Evolutionary conservation across 2,888 invertebrate genomes (phyloP).

Genomic region (Alviniconcha strummeri): DNA sequence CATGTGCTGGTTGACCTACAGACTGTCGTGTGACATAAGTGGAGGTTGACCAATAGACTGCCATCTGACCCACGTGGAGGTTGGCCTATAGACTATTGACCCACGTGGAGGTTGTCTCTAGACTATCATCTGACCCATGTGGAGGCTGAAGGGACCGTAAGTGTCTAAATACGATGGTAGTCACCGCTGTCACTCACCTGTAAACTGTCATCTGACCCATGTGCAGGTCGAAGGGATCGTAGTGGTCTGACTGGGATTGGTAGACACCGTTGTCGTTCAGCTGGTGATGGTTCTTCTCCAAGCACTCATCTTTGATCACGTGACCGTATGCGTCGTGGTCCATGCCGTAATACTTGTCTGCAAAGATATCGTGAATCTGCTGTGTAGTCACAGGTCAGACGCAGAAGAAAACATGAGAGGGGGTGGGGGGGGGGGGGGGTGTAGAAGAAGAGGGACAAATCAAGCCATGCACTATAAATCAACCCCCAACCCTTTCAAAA

Average conservation of each 20-base stretch:
- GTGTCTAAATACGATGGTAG: slow-evolving; percentile 61
- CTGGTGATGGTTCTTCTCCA: slow-evolving; percentile 61
- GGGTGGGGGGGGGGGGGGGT: background rate
- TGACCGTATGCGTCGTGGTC: slow-evolving; percentile 75
- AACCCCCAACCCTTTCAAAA: no score
- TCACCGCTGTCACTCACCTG: slow-evolving; percentile 63
- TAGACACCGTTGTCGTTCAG: slow-evolving; percentile 56
- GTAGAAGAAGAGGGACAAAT: background rate
- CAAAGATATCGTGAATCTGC: no score
- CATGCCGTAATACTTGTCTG: slow-evolving; percentile 74
- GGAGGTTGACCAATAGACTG: no score
- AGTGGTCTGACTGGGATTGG: slow-evolving; percentile 61
- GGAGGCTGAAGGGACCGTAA: slow-evolving; percentile 74
- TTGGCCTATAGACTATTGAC: background rate
- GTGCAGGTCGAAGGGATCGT: slow-evolving; percentile 75
- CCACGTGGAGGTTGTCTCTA: background rate
- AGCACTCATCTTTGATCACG: slow-evolving; percentile 72
- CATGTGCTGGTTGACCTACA: no score
- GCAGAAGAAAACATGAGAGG: background rate
- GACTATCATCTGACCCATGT: slow-evolving; percentile 81
- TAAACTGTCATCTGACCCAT: slow-evolving; percentile 84
- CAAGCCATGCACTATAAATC: background rate
- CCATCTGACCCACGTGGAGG: no score
- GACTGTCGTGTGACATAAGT: no score
- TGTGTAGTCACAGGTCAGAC: background rate